phyloP scores from a whole-genome alignment of 2,797 vertebrate species.

The Xyrichtys novacula region DNA sequence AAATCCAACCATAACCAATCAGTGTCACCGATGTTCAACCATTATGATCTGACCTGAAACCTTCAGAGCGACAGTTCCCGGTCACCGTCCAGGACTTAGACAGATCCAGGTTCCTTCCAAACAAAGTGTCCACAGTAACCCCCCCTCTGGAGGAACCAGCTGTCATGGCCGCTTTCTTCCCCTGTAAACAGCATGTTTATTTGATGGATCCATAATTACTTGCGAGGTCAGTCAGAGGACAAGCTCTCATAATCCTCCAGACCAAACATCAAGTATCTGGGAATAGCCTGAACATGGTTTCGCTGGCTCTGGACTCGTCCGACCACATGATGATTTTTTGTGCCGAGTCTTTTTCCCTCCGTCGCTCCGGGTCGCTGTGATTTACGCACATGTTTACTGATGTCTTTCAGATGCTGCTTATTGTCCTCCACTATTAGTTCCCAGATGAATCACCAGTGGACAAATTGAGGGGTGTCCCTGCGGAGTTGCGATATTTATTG shows the following conservation, averaged over 20 bases:
- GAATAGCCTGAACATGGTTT: constrained; percentile 71
- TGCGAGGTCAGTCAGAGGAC: constrained; percentile 67
- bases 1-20: constrained; percentile 6
- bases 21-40: neutral
- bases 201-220: constrained; percentile 47
- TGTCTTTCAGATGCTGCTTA: constrained; percentile 84
- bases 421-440: constrained; percentile 84
- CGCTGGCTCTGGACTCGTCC: constrained; percentile 67
- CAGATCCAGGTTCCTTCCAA: constrained; percentile 21
- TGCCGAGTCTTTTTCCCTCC: constrained; percentile 73
- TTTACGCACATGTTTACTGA: constrained; percentile 85
- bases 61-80: neutral
- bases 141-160: neutral
- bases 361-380: constrained; percentile 74
- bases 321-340: constrained; percentile 74
- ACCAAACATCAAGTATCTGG: constrained; percentile 67
- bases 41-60: constrained; percentile 2
- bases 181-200: constrained; percentile 27
- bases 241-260: constrained; percentile 57
- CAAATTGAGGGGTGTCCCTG: constrained; percentile 77
- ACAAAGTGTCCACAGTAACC: neutral
- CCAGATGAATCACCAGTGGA: constrained; percentile 83
- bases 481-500: constrained; percentile 83
- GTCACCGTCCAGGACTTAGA: constrained; percentile 4
- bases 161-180: neutral